Evolutionary conservation across 1,140 invertebrate species (phyloP).

Genomic region (Lucilia sericata): DNA sequence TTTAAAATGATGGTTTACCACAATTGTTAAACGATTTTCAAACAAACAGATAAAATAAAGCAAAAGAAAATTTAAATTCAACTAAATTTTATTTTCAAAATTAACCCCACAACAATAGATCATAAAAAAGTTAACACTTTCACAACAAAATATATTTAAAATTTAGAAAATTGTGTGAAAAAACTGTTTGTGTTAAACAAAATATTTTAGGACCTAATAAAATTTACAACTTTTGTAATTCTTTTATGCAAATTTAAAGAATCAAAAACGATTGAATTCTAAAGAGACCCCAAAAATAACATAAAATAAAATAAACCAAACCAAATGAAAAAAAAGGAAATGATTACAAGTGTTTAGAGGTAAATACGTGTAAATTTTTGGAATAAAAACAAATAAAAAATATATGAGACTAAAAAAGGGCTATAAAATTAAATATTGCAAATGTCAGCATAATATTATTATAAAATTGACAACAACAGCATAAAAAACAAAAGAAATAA

Average conservation of each 20-base stretch:
- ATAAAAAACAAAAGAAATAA: background rate
- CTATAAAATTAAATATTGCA: constrained; percentile 42
- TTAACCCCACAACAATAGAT: too few relatives aligned
- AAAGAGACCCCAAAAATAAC: constrained; percentile 20
- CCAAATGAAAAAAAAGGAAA: constrained; percentile 20
- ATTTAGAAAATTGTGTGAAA: too few relatives aligned
- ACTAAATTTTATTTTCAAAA: too few relatives aligned
- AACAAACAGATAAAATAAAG: too few relatives aligned
- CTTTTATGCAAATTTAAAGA: constrained; percentile 34
- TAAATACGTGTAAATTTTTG: constrained; percentile 45
- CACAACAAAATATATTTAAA: too few relatives aligned
- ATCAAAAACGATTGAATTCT: constrained; percentile 28
- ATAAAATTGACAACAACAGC: constrained; percentile 3
- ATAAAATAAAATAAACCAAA: constrained; percentile 18
- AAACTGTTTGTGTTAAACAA: background rate
- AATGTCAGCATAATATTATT: constrained; percentile 46
- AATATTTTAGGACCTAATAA: constrained; percentile 8
- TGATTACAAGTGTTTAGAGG: background rate
- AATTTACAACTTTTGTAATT: constrained; percentile 20
- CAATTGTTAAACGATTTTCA: too few relatives aligned
- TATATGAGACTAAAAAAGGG: background rate
- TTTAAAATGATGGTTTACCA: too few relatives aligned
- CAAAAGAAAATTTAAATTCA: too few relatives aligned
- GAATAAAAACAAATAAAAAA: background rate
- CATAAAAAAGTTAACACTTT: too few relatives aligned